Evolutionary conservation across 2,888 invertebrate genomes (phyloP), one percentile per base, ranked within the genome.

Genomic region (Andrena trimmerana): DNA sequence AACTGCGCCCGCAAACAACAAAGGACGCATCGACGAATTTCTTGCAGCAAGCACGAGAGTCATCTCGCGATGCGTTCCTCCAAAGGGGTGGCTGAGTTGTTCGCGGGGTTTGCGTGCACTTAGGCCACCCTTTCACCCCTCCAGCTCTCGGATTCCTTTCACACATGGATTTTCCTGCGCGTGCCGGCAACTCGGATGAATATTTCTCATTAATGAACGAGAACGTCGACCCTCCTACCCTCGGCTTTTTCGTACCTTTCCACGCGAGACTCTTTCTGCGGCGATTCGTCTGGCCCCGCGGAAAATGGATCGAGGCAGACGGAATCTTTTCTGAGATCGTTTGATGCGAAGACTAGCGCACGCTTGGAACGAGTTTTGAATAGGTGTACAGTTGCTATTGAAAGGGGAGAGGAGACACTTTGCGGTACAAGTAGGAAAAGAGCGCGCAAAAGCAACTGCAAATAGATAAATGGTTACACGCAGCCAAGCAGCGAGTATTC

Each of bases 161-260:
- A 48, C 33, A n/a, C 57, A 48, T 60, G 66, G 66, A 67, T 63
- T 52, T 59, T 29, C 33, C 57, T n/a, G 27, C 50, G 60, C 48
- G 36, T 62, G 48, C 52, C 20, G 20, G 62, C 13, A 48, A 67
- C 59, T 50, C 60, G 57, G 70, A 78, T 81, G 83, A 84, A 81
- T 84, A 71, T 81, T 84, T 81, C 78, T 79, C 78, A 73, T 81
- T 86, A 86, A 86, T 72, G 77, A 80, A 73, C 67, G 75, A 74
- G 71, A 68, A 68, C 67, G 73, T 60, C 59, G 75, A 73, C 73
- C 62, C 79, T 62, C 68, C 78, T 65, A 73, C 84, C 57, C 82
- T 63, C 84, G 78, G 76, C 76, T 80, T 84, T 57, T 81, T 52
- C 66, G 75, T 72, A 57, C 29, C 63, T 72, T 86, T 68, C 68